Base-by-base conservation (phyloP, 1,140 invertebrate species). In the Nylanderia fulva region DNA sequence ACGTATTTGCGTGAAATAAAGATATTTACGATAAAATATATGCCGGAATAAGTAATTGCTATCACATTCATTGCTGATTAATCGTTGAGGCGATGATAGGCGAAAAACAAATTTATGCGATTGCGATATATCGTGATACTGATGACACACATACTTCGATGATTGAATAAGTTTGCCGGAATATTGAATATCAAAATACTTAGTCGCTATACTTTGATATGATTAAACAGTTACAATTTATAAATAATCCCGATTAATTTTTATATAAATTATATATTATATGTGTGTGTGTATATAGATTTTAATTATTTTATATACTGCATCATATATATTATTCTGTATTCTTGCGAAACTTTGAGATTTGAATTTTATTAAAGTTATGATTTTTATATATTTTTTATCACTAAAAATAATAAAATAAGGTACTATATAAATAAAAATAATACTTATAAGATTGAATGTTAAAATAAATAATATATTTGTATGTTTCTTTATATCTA, bases 101-200 rank as follows among this genome's bases (percentile, higher is more conserved):
- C 9, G n/a, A 33, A 33, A 66, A 36, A 36, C 24, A 29, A 54
- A 79, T 5, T 18, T 68, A 39, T 1, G 4, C 13, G 24, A 18
- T 15, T 11, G 24, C 36, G 72, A 79, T 54, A 54, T 52, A 18
- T 15, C 18, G 24, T 21, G 72, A 79, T 54, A 54, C 36, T n/a
- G 3, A 24, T 61, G 15, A 42, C 11, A 18, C 15, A 15, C 27
- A 18, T 27, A 15, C 27, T 7, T 18, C 6, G 27, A 33, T 4
- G 36, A 64, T 64, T 36, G 61, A 64, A 9, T n/a, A 64, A 18
- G 33, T 64, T 64, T 64, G 18, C 18, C n/a, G 13, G 61, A n/a
- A 39, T 39, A 39, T 64, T n/a, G 33, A 42, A 33, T 21, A 13
- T 18, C 7, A 7, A 18, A 36, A 24, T 24, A n/a, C 39, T 5